phyloP scores from a whole-genome alignment of 2,888 invertebrate genomes.

The Cordilura impudica region DNA sequence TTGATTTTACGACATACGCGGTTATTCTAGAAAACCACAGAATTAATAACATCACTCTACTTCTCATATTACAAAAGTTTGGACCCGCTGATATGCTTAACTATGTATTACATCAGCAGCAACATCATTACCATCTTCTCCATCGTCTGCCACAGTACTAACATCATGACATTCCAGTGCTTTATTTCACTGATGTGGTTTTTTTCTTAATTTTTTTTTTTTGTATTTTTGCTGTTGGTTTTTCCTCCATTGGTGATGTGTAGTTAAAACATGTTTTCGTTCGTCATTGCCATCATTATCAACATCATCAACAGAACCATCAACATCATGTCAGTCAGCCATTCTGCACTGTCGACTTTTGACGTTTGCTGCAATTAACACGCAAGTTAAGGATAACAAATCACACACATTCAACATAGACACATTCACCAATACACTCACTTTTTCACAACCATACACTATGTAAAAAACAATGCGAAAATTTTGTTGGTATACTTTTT shows the following conservation, averaged over 20 bases:
- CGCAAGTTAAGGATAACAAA: constrained; percentile 64
- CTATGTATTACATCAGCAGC: constrained; percentile 21
- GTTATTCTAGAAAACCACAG: too few relatives aligned
- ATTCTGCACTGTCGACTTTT: constrained; percentile 71
- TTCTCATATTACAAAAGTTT: too few relatives aligned
- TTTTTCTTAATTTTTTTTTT: constrained; percentile 48
- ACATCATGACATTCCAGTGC: constrained; percentile 62
- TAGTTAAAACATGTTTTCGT: constrained; percentile 55
- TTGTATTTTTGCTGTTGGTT: constrained; percentile 66
- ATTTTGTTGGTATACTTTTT: constrained; percentile 29
- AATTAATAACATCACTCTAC: too few relatives aligned
- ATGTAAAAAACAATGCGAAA: constrained; percentile 24
- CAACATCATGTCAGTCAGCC: constrained; percentile 66
- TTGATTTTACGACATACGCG: too few relatives aligned
- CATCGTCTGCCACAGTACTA: constrained; percentile 57
- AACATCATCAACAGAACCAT: constrained; percentile 63
- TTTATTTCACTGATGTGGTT: constrained; percentile 50
- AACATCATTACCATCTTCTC: constrained; percentile 40
- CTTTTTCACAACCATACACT: not conserved
- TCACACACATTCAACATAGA: constrained; percentile 53
- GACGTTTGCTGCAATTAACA: constrained; percentile 77
- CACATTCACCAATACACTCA: constrained; percentile 3
- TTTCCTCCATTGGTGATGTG: constrained; percentile 55
- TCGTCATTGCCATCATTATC: constrained; percentile 60
- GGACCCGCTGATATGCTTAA: not conserved